Conservation (phyloP, 1,140 invertebrate species). For the Euura lappo region DNA sequence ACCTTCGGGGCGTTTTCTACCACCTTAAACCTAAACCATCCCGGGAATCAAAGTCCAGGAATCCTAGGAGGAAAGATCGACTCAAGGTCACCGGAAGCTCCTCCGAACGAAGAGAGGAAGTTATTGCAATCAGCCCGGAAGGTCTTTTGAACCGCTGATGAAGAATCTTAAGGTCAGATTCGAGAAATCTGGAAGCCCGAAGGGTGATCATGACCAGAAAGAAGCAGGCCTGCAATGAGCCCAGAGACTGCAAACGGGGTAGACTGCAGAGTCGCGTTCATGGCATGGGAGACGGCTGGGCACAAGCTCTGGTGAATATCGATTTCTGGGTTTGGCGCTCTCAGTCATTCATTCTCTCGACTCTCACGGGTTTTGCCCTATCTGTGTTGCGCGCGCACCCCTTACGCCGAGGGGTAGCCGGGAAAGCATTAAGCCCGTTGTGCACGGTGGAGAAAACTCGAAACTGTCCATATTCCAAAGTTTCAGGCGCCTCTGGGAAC, state of each 20-base stretch:
- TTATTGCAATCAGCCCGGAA: neutral
- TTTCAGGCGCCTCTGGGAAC: no score
- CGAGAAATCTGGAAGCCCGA: no score
- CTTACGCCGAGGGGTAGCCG: neutral
- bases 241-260: neutral
- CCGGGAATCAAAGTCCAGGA: neutral
- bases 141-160: neutral
- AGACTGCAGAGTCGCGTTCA: constrained; percentile 30
- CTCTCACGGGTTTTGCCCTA: neutral
- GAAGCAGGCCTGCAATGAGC: no score
- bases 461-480: neutral
- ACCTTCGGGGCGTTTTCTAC: neutral
- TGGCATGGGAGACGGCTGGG: constrained; percentile 21
- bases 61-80: neutral
- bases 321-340: constrained; percentile 48
- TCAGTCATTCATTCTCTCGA: constrained; percentile 45
- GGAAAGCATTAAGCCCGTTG: neutral
- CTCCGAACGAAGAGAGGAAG: no score
- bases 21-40: neutral
- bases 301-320: constrained; percentile 49
- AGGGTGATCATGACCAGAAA: no score
- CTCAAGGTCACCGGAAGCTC: neutral
- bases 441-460: neutral
- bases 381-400: constrained; percentile 17
- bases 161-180: no score